Base-by-base conservation (phyloP, 2,797 vertebrate genomes). In the Myiotriccus ornatus region DNA sequence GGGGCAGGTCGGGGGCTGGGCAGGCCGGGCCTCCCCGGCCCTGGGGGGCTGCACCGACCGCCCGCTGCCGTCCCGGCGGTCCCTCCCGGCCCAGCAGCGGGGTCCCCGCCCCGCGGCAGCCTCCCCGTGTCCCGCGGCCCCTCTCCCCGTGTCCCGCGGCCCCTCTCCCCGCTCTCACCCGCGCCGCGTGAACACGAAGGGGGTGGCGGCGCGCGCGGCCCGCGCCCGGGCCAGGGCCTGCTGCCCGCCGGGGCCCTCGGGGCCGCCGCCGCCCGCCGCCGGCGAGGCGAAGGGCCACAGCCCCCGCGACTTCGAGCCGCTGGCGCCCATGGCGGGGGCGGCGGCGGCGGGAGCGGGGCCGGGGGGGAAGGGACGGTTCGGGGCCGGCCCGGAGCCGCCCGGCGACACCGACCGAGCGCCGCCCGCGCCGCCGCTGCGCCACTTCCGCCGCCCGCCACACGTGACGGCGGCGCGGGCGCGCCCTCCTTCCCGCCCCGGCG, bases 131-230 rank as follows among this genome's bases (percentile, higher is more conserved):
- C 44, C 10, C 13, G 20, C 8, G 53, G n/a, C n/a, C n/a, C n/a
- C n/a, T n/a, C 30, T 14, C 70, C 53, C 18, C 18, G 44, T 18
- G 28, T 22, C 44, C 10, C 13, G 20, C 8, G 53, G n/a, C n/a
- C n/a, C n/a, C 24, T 25, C 7, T 47, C 23, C 23, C 43, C 30
- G 35, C 24, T 80, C 96, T 98, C 98, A 99, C 99, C 99, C 99
- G 89, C 98, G 98, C 50, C 99, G 98, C 62, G 98, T 99, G 97
- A 99, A 99, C 87, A 99, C 98, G 97, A 99, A 99, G 1, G 98
- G 99, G 41, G 98, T 98, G 64, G 98, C 98, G 34, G 96, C 98
- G 94, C 98, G 98, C 87, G 96, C 97, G 56, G 98, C 96, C 95
- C 98, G 98, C 78, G 98, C 97, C 34, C 98, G 98, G 77, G 98